Base-by-base conservation (phyloP, 2,888 invertebrate species). In the Eumacrocentrus americanus region DNA sequence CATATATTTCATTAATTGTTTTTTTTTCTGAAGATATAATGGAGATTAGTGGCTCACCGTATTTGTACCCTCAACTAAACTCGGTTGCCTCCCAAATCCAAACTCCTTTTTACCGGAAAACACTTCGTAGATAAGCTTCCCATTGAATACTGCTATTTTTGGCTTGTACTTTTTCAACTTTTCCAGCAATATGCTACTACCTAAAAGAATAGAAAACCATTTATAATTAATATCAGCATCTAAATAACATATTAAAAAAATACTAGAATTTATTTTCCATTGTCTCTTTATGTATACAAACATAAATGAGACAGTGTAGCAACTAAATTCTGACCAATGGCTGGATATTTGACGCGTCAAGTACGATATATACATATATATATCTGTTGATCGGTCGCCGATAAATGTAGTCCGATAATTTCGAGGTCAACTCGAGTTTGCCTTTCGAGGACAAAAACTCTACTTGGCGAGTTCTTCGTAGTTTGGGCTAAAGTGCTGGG, bases 71-170 rank as follows among this genome's bases (percentile, higher is more conserved):
- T 95, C 94, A 48, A 98, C 89, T 65, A 91, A 88, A 77, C 94
- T 95, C 0, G 96, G 95, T 81, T 98, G 98, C 72, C 95, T 90
- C 46, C 98, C 98, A 82, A 98, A 95, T 79, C 92, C 91, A 82
- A 98, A 97, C 82, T 98, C 95, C 83, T 97, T 97, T 83, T 95
- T 95, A 12, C 97, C 97, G 62, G 94, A 94, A 85, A 96, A 98
- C 48, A 97, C 94, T 83, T 98, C 97, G 83, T 96, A 98, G 74
- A 98, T 98, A 72, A 97, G 88, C 85, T 98, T 98, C n/a, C 98
- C 98, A 85, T 98, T 98, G 82, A 97, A 97, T 47, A 95, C 96
- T 55, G 95, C 96, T 72, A 97, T 94, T 86, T 97, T 98, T 69
- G 98, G 98, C 75, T 91, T 90, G 85, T 90, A 97, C 78, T 91